Evolutionary conservation across 2,113 vertebrate species (phyloP).

Genomic region (Ariopsis seemanni): DNA sequence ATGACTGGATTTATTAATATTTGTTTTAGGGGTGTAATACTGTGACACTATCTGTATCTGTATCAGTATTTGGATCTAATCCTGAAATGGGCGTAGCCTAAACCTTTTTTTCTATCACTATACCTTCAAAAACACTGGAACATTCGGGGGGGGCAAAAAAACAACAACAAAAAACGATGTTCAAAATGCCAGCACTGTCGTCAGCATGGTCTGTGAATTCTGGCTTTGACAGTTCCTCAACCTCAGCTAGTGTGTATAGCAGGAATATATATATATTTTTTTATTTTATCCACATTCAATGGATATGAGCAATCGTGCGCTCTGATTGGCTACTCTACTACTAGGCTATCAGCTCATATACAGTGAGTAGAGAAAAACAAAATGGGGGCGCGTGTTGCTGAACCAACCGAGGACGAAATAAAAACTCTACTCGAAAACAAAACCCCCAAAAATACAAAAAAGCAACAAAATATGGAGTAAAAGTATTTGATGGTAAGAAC

Average conservation of each 20-base stretch:
- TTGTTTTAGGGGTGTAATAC: neutral
- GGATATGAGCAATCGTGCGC: too few species aligned
- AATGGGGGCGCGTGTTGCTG: too few species aligned
- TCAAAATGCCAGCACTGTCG: neutral
- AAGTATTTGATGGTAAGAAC: too few species aligned
- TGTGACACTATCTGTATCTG: neutral
- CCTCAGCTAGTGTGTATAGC: neutral
- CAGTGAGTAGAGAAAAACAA: neutral
- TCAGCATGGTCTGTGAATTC: neutral
- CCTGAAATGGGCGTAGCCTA: neutral
- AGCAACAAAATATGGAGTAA: too few species aligned
- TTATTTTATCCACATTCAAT: too few species aligned
- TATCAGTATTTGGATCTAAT: neutral
- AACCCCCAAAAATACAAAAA: too few species aligned
- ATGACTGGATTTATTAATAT: neutral
- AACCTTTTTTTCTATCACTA: neutral
- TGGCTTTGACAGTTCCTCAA: neutral
- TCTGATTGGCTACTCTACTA: too few species aligned
- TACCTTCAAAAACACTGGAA: neutral
- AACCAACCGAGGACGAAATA: too few species aligned
- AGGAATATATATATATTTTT: too few species aligned
- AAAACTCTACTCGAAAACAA: too few species aligned
- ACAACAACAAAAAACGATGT: neutral
- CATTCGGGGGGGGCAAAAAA: neutral
- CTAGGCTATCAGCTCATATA: too few species aligned